Base-by-base conservation (phyloP, 2,888 invertebrate genomes). In the Xestia rhomboidea region DNA sequence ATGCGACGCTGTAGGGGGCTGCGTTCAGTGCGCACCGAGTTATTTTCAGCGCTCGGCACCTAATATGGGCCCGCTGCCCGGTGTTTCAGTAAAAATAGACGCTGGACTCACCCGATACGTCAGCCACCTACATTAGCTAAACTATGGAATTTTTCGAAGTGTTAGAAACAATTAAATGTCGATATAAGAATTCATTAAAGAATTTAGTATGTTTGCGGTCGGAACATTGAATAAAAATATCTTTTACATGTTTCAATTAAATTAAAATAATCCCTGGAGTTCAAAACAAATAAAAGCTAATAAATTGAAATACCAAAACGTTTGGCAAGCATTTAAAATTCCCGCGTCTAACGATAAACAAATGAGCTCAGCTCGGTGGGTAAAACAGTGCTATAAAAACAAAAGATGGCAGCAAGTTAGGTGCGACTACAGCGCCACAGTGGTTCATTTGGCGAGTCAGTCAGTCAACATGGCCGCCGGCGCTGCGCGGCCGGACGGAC, bases 381-480 rank as follows among this genome's bases (percentile, higher is more conserved):
- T 96, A 95, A 95, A 96, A 91, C 95, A 96, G 96, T 91, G 83
- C 82, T 80, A 82, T 72, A 76, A 88, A 93, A 93, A 93, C 91
- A 93, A 95, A 91, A 95, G 90, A 96, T 95, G 95, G 93, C 93
- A 90, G 92, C 86, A 82, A 85, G 79, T 86, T 84, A 89, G 79
- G 82, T 84, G 93, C 95, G 95, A 95, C 89, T 89, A 90, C 93
- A 95, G 96, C 96, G 96, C 96, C 94, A 82, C 92, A 90, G 93
- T 88, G 90, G 87, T 88, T 89, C 84, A 84, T 83, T 85, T 84
- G 85, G 87, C 90, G 90, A 91, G 91, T 91, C 91, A 92, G 93
- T 91, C 93, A 95, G 96, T 95, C 96, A 97, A 97, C 94, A 97
- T 97, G 97, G 97, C 97, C 95, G 97, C 95, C 94, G 95, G 93